A percentile compares a stretch with the other conserved stretches of the same genome.
phyloP scores from a whole-genome alignment of 2,888 invertebrate species.

The Dendrolimus pini region DNA sequence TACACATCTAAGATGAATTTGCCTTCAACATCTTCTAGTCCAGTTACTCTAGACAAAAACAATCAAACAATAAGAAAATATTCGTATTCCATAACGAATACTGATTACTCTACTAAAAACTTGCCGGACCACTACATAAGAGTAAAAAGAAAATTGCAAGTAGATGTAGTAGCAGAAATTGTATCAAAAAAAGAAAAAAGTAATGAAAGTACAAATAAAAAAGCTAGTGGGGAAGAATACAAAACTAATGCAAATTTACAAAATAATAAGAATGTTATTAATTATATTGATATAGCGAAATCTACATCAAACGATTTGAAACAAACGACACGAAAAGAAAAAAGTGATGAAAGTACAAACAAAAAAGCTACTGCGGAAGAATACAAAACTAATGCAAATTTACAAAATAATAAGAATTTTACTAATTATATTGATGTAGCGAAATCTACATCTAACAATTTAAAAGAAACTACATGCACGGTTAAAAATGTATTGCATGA shows the following conservation, averaged over 20 bases:
- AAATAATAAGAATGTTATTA: background rate
- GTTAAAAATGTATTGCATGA: conserved; percentile 1
- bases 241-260: background rate
- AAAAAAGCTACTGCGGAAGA: background rate
- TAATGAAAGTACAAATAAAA: conserved; percentile 1
- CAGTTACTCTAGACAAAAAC: background rate
- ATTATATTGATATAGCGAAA: too few species aligned
- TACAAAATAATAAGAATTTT: background rate
- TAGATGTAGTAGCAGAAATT: conserved; percentile 50
- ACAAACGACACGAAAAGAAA: conserved; percentile 8
- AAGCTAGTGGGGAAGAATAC: background rate
- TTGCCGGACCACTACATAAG: conserved; percentile 27
- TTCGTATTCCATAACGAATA: conserved; percentile 33
- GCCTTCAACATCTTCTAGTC: background rate
- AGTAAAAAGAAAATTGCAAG: conserved; percentile 42
- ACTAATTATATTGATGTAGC: too few species aligned
- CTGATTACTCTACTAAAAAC: conserved; percentile 34
- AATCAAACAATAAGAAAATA: conserved; percentile 26
- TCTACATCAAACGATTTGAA: too few species aligned
- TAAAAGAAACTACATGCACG: conserved; percentile 6
- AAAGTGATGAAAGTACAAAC: conserved; percentile 1
- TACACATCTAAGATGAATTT: background rate
- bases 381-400: background rate
- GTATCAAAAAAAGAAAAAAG: conserved; percentile 15
- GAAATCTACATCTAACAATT: too few species aligned